phyloP scores from a whole-genome alignment of 2,113 vertebrate species.

The Anthoscopus minutus region DNA sequence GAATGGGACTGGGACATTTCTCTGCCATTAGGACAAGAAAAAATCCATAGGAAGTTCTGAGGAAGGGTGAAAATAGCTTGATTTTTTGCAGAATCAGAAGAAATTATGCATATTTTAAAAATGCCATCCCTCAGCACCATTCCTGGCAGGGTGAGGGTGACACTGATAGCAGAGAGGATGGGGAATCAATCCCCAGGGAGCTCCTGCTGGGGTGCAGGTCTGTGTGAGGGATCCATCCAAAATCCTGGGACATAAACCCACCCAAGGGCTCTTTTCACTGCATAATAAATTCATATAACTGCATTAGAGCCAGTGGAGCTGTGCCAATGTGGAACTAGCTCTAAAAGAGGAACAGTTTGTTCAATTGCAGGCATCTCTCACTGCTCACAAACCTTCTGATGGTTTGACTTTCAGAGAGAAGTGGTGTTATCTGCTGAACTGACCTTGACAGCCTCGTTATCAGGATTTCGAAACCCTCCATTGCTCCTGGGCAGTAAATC shows the following conservation, averaged over 20 bases:
- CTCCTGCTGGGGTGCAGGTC: background rate
- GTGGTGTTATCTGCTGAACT: background rate
- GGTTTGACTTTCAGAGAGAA: background rate
- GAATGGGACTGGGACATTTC: background rate
- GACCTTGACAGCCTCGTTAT: background rate
- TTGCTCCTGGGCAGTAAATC: background rate
- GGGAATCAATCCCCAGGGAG: background rate
- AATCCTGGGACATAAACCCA: background rate
- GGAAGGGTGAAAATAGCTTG: background rate
- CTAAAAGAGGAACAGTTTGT: background rate
- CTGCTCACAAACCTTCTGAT: accelerated
- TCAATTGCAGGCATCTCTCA: background rate
- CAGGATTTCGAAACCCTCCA: background rate
- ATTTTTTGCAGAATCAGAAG: background rate
- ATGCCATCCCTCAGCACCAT: background rate
- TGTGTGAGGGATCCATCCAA: background rate
- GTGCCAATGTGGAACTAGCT: background rate
- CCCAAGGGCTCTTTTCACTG: accelerated
- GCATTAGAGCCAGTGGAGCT: background rate
- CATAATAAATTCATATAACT: background rate
- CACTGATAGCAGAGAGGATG: background rate
- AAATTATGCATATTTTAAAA: background rate
- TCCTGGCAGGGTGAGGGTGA: background rate
- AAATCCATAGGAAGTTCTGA: background rate
- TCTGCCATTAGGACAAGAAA: background rate